Percentiles rank a stretch among this genome's conserved stretches.
These are phyloP conservation scores for Macquaria ambigua DNA, from an alignment of 2,113 vertebrate species.

Conservation along the genomic window DNA sequence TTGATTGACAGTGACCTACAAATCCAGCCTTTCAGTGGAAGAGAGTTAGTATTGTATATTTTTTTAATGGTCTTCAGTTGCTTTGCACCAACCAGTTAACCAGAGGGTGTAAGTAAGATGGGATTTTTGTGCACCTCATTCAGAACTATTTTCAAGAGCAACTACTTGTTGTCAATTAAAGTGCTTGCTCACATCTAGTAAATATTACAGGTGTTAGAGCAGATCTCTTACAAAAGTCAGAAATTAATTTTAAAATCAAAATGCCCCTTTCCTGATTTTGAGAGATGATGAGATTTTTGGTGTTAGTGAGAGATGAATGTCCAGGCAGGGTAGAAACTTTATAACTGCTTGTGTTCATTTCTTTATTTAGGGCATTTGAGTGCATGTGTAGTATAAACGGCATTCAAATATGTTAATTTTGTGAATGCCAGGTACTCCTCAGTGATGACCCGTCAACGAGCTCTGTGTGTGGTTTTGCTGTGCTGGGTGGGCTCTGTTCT, in stretches of 20 bases:
- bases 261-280: not conserved
- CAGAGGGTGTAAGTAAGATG: not conserved
- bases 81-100: not conserved
- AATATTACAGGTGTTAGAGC: not conserved
- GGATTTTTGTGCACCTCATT: not conserved
- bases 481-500: constrained; percentile 85
- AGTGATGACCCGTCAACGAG: constrained; percentile 76
- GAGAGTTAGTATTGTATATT: not conserved
- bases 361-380: not conserved
- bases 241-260: not conserved
- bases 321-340: not conserved
- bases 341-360: not conserved
- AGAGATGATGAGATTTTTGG: not conserved
- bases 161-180: not conserved
- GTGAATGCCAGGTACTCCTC: constrained; percentile 76
- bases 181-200: not conserved
- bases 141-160: constrained; percentile 5
- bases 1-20: constrained; percentile 39
- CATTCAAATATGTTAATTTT: constrained; percentile 11
- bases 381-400: not conserved
- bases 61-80: not conserved
- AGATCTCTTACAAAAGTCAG: not conserved
- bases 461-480: constrained; percentile 76
- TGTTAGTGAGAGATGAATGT: not conserved
- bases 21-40: constrained; percentile 17